Evolutionary conservation across 2,113 vertebrate species (phyloP).

Genomic region (Chelonoidis abingdonii): DNA sequence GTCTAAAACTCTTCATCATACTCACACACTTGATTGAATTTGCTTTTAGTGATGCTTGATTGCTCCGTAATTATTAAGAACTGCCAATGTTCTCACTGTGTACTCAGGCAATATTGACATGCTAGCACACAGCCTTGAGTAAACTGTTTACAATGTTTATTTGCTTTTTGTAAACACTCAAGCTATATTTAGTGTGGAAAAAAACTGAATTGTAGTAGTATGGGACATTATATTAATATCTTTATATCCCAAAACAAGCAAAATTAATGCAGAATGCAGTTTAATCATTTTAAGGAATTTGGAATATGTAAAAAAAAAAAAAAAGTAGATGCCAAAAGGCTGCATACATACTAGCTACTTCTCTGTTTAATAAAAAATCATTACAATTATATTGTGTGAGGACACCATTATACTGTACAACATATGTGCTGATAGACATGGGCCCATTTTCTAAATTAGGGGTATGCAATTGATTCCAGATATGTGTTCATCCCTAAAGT

Average conservation of each 20-base stretch:
- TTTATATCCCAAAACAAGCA: not conserved
- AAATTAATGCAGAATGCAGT: not conserved
- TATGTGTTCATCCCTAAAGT: not conserved
- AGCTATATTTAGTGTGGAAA: not conserved
- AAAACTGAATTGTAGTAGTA: not conserved
- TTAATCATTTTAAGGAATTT: not conserved
- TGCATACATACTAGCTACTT: not conserved
- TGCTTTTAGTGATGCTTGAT: not conserved
- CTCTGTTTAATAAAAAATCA: not conserved
- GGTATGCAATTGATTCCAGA: rapidly evolving
- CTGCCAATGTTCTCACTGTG: not conserved
- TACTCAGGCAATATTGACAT: not conserved
- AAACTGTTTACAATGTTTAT: not conserved
- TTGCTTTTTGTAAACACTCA: not conserved
- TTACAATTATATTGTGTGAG: not conserved
- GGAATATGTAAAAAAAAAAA: not conserved
- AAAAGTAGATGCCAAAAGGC: rapidly evolving
- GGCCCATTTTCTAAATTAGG: not conserved
- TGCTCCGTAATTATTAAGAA: conserved; percentile 30
- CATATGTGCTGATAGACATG: not conserved
- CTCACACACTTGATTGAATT: conserved; percentile 14
- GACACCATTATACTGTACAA: not conserved
- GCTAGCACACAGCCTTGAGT: not conserved
- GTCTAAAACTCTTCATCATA: not conserved
- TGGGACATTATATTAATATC: not conserved